Base-by-base conservation (phyloP, 2,888 invertebrate genomes). In the Xanthorhoe spadicearia region DNA sequence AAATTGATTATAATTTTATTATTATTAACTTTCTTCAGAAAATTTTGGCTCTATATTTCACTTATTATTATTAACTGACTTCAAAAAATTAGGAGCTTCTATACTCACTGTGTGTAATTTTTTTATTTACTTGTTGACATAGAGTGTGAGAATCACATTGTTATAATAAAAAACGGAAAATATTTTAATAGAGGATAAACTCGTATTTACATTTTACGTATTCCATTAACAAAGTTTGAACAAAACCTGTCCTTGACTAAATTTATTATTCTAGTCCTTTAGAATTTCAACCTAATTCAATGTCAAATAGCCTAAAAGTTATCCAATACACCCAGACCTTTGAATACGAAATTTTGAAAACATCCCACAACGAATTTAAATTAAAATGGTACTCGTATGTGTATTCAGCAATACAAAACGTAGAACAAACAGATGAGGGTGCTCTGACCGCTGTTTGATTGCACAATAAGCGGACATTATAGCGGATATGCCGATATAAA, bases 331-430 rank as follows among this genome's bases (percentile, higher is more conserved):
- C 35, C 46, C 35, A 46, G 35, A 28, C 51, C 55, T 55, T 52
- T 65, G 56, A 61, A 65, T 61, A 56, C 56, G 35, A 61, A 66
- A 50, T 52, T 57, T 56, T 61, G 57, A 58, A 57, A 66, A 54
- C 46, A 55, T 60, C 15, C 54, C 17, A 28, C 53, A 57, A 57
- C 49, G 54, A 61, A 51, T 64, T 68, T 61, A 50, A 62, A 68
- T 65, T 64, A 65, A 65, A 64, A 58, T 18, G 56, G 56, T 61
- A n/a, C n/a, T n/a, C n/a, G n/a, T n/a, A 64, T 32, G 57, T 61
- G 61, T 55, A 59, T 65, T 62, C 61, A 61, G 56, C 53, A 46
- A 59, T 55, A 52, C 32, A 50, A 61, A 55, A 46, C 55, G 58
- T 65, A 43, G 54, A 64, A 56, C 55, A 55, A 54, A 59, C 58